Percentiles rank a stretch among this genome's conserved stretches.
Conservation (phyloP, 2,888 invertebrate genomes). For the Synergus umbraculus region DNA sequence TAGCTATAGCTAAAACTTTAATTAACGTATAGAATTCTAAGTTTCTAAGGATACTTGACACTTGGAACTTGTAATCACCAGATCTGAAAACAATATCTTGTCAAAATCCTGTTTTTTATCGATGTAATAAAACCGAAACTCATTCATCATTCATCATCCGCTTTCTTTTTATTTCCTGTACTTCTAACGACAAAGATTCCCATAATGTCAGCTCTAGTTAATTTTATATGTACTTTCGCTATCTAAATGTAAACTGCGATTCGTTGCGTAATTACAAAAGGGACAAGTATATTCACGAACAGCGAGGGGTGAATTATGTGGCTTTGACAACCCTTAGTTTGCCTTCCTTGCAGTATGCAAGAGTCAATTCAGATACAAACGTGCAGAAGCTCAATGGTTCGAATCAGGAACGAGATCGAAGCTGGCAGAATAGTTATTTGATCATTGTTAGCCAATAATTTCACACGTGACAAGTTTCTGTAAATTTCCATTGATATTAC, state of each 20-base stretch:
- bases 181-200: too few relatives aligned
- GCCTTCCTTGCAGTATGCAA: constrained; percentile 37
- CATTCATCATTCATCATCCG: too few relatives aligned
- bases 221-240: neutral
- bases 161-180: constrained; percentile 13
- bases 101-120: too few relatives aligned
- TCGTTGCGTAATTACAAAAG: constrained; percentile 31
- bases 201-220: neutral
- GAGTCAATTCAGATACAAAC: constrained; percentile 32
- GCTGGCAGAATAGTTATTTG: constrained; percentile 54
- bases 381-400: constrained; percentile 43
- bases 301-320: neutral
- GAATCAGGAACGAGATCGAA: constrained; percentile 40
- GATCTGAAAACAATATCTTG: too few relatives aligned
- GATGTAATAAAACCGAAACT: too few relatives aligned
- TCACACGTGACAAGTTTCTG: constrained; percentile 43
- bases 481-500: neutral
- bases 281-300: constrained; percentile 12
- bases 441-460: constrained; percentile 57
- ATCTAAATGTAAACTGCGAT: constrained; percentile 25
- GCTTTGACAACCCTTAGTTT: constrained; percentile 22
- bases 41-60: too few relatives aligned
- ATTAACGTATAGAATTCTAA: neutral
- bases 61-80: too few relatives aligned
- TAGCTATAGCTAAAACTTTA: neutral